A percentile compares a stretch with the other conserved stretches of the same genome.
These are phyloP conservation scores for Cossypha heuglini DNA, from an alignment of 2,797 vertebrate species.

Conservation along the genomic window DNA sequence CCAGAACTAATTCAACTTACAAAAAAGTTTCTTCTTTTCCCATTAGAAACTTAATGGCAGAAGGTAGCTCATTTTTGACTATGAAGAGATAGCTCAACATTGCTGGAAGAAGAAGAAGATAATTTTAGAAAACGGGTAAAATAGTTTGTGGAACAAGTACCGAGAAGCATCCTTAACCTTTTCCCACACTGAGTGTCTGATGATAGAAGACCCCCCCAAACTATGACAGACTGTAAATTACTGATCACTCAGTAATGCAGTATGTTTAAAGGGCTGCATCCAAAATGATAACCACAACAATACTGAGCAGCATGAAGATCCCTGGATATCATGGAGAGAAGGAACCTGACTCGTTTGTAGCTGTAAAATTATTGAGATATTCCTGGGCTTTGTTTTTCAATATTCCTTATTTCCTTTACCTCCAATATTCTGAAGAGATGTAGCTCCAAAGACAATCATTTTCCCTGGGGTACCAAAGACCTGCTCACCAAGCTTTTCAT, in stretches of 20 bases:
- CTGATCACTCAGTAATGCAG: neutral
- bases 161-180: neutral
- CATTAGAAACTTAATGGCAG: slow-evolving; percentile 78
- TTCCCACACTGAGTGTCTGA: neutral
- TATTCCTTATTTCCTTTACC: slow-evolving; percentile 64
- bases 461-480: slow-evolving; percentile 79
- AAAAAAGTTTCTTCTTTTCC: slow-evolving; percentile 66
- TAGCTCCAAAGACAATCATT: slow-evolving; percentile 79
- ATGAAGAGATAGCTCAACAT: slow-evolving; percentile 84
- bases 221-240: neutral
- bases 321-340: neutral
- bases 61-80: slow-evolving; percentile 81
- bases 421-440: slow-evolving; percentile 81
- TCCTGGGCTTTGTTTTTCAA: neutral
- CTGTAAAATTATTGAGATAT: neutral
- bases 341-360: neutral
- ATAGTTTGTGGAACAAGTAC: neutral
- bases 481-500: slow-evolving; percentile 81
- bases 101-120: slow-evolving; percentile 66
- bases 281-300: neutral
- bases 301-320: neutral
- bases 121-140: slow-evolving; percentile 42
- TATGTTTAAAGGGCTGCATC: neutral
- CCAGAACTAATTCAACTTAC: slow-evolving; percentile 70
- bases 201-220: neutral